Evolutionary conservation across 2,113 vertebrate genomes (phyloP), one percentile per base, ranked within the genome.

Genomic region (Pangasianodon gigas): DNA sequence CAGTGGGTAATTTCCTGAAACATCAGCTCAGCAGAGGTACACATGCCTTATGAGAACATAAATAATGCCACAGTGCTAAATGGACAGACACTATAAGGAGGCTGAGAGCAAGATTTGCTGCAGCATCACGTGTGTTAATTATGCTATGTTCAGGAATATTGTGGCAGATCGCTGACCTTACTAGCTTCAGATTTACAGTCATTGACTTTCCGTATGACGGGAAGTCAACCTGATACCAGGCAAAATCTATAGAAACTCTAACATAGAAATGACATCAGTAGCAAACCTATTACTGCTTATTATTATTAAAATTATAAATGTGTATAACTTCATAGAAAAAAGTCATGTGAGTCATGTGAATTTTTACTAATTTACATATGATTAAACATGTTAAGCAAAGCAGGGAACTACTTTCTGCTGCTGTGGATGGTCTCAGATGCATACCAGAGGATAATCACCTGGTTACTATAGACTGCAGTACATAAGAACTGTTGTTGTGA

Each of bases 1-100:
- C 37, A 52, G 89, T 82, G 89, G 75, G 74, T 88, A 88, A 91
- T 91, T 87, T 90, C 79, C 1, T 26, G 89, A 88, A 85, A 54
- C 32, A 52, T 87, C 88, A 58, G 81, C 86, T 89, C 82, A 91
- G 86, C 87, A 89, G 88, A 88, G 79, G 79, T 88, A 71, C 37
- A 88, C 60, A 83, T 83, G 62, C 19, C 77, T 88, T 60, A 69
- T 81, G 62, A 90, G 80, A 88, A 58, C 62, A 75, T 86, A 90
- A 91, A 88, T 83, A 83, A 83, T 13, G 32, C 48, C 14, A 71
- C n/a, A 37, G 48, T 13, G 32, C 52, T 37, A 71, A 83, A 56
- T 13, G 26, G 48, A 65, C n/a, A 67, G 24, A n/a, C 10, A 52
- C 48, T 46, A 11, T 67, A n/a, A 79, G 77, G 26, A 67, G 46